Conservation (phyloP, 2,797 vertebrate genomes). For the Galaxias olidus region DNA sequence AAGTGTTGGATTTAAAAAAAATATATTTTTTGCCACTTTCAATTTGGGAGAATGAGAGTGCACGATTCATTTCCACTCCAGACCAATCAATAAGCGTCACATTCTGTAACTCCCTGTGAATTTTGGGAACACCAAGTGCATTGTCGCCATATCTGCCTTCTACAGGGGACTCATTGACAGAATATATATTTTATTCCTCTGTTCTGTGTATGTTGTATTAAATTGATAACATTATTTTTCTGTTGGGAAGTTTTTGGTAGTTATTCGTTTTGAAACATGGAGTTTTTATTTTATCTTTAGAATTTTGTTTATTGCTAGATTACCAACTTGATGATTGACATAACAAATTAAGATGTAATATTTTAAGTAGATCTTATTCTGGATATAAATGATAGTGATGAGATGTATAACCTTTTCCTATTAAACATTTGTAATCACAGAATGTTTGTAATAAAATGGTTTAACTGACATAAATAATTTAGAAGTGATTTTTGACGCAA, state of each 20-base stretch:
- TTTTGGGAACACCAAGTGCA: conserved; percentile 52
- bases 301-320: conserved; percentile 55
- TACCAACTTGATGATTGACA: conserved; percentile 64
- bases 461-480: conserved; percentile 48
- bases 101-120: conserved; percentile 36
- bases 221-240: conserved; percentile 47
- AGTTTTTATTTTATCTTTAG: conserved; percentile 62
- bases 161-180: conserved; percentile 47
- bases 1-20: conserved; percentile 53
- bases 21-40: conserved; percentile 22
- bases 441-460: conserved; percentile 83
- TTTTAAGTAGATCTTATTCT: conserved; percentile 69
- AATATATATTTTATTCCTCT: conserved; percentile 51
- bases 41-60: conserved; percentile 46
- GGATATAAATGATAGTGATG: conserved; percentile 42
- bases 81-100: conserved; percentile 38
- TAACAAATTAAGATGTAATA: conserved; percentile 71
- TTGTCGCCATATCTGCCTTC: conserved; percentile 52
- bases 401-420: conserved; percentile 61
- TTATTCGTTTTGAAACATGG: conserved; percentile 70
- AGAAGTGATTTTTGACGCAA: no score
- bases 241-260: conserved; percentile 56
- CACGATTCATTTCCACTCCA: conserved; percentile 53
- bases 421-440: conserved; percentile 75
- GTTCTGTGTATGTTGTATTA: conserved; percentile 61